Evolutionary conservation across 2,113 vertebrate species (phyloP), one percentile per base, ranked within the genome.

Genomic region (Microtus pennsylvanicus): DNA sequence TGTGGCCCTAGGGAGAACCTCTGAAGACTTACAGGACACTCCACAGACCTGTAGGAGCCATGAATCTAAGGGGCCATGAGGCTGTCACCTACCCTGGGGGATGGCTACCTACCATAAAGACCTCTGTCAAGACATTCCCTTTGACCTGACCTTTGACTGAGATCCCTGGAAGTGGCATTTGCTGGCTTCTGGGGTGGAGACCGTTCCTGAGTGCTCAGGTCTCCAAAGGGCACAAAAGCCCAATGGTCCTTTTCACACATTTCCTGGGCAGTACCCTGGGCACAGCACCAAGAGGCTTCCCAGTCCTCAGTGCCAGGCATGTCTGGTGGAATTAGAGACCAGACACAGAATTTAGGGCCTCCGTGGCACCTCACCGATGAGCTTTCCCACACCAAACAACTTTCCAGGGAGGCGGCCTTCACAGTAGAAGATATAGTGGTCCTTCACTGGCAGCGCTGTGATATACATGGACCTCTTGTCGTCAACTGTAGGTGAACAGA

Each of bases 381-480:
- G 95, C 21, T 89, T 92, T n/a, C 9, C 96, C 9, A 2, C 0
- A 7, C 0, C 26, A 38, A n/a, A 0, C 0, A 0, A 0, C 4
- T 33, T 22, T 52, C 93, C 63, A 0, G 2, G 5, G 19, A 0
- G 3, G n/a, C 3, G 35, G 42, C 3, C 0, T 63, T 94, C 17
- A 4, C 61, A 55, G 47, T 55, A 69, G 19, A 88, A 21, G 50
- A 78, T 1, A 47, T 30, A 35, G 47, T 87, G 85, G 9, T 13
- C 85, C 75, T 42, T 16, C n/a, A 30, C 47, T 0, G 74, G 11
- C 2, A 69, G 28, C 8, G 12, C 13, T 22, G 26, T 7, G 1
- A 78, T 1, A 1, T 58, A 42, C 1, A 93, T 2, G 4, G 1
- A 2, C 45, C 52, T 93, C 72, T 35, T 58, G 35, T n/a, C 47